Evolutionary conservation across 2,113 vertebrate species (phyloP).

Genomic region (Xenopus laevis): DNA sequence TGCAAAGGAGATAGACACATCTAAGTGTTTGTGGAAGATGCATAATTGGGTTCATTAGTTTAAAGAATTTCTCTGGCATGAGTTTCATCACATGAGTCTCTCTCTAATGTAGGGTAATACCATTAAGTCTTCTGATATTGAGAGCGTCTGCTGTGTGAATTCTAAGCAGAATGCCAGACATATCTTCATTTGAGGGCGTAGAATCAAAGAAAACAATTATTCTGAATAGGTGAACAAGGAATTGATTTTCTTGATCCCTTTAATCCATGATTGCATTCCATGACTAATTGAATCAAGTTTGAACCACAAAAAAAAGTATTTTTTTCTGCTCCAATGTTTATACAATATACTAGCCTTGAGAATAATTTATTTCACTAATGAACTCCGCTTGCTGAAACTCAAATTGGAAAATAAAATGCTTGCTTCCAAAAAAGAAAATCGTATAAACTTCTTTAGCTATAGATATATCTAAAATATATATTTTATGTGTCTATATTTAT

Average conservation of each 20-base stretch:
- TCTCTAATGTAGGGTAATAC: not conserved
- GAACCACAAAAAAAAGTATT: not conserved
- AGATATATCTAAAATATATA: too few relatives aligned
- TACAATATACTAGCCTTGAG: not conserved
- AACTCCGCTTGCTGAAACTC: not conserved
- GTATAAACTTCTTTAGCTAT: too few relatives aligned
- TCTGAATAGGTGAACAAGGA: slow-evolving; percentile 12
- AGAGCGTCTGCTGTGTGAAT: not conserved
- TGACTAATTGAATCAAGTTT: slow-evolving; percentile 25
- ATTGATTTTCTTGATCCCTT: slow-evolving; percentile 23
- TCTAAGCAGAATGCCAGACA: not conserved
- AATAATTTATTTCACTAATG: slow-evolving; percentile 6
- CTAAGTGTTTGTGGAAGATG: not conserved
- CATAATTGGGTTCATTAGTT: slow-evolving; percentile 2
- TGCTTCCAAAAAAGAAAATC: not conserved
- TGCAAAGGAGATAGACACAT: slow-evolving; percentile 6
- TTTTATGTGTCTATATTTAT: too few relatives aligned
- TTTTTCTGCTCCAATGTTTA: not conserved
- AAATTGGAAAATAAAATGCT: not conserved
- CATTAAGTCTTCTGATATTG: not conserved
- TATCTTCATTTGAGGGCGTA: slow-evolving; percentile 7
- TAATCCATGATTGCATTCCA: slow-evolving; percentile 6
- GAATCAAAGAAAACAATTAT: slow-evolving; percentile 27
- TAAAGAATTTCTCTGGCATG: slow-evolving; percentile 9
- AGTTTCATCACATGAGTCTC: not conserved